phyloP scores from a whole-genome alignment of 1,140 invertebrate genomes.

The Mercenaria mercenaria region DNA sequence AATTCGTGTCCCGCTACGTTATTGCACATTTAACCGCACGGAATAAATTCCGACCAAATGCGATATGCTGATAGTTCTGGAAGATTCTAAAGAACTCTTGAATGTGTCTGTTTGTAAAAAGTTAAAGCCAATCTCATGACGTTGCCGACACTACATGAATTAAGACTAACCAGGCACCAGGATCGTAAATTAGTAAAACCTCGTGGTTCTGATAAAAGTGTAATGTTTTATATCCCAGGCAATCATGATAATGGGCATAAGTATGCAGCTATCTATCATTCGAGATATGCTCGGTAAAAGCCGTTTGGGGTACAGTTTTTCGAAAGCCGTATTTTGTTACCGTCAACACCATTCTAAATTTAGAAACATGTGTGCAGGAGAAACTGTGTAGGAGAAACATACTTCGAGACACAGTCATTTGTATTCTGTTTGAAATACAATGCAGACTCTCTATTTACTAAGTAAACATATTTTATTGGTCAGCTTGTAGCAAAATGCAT shows the following conservation, averaged over 20 bases:
- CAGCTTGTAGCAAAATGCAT: too few relatives aligned
- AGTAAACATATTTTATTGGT: too few relatives aligned
- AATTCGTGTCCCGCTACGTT: conserved; percentile 55
- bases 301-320: background rate
- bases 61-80: conserved; percentile 27
- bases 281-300: background rate
- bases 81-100: conserved; percentile 13
- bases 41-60: conserved; percentile 48
- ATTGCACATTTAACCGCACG: conserved; percentile 59
- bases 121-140: background rate
- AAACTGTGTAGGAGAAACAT: background rate
- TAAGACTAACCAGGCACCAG: conserved; percentile 11
- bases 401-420: too few relatives aligned
- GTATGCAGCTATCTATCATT: conserved; percentile 49
- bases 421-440: too few relatives aligned
- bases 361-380: background rate
- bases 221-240: conserved; percentile 42
- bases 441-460: too few relatives aligned
- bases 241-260: conserved; percentile 56
- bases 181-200: conserved; percentile 59
- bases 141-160: conserved; percentile 37
- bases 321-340: background rate
- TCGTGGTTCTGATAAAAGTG: conserved; percentile 56
- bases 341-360: background rate
- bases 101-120: background rate